Evolutionary conservation across 1,140 invertebrate species (phyloP).

Genomic region (Drosophila guanche): DNA sequence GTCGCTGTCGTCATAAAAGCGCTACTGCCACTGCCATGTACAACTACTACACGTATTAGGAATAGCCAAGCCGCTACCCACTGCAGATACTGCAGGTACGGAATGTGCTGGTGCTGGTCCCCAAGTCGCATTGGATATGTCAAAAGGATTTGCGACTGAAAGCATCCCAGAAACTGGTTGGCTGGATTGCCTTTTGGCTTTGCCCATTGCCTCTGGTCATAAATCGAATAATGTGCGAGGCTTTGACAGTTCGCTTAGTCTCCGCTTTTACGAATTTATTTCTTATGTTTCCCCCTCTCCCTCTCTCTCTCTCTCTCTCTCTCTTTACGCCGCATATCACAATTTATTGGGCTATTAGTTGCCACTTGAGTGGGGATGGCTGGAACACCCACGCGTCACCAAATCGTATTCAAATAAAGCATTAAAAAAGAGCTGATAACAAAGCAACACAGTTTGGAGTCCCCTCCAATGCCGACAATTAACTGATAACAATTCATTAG

Average conservation of each 20-base stretch:
- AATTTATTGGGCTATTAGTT: conserved; percentile 76
- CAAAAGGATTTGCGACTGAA: conserved; percentile 61
- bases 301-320: background rate
- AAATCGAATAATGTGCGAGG: conserved; percentile 62
- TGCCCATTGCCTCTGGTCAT: conserved; percentile 43
- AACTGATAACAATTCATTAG: conserved; percentile 78
- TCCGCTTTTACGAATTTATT: conserved; percentile 9
- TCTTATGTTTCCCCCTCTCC: conserved; percentile 11
- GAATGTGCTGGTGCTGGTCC: background rate
- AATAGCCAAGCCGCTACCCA: conserved; percentile 17
- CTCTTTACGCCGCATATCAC: conserved; percentile 27
- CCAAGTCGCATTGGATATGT: conserved; percentile 48
- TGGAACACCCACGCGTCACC: conserved; percentile 62
- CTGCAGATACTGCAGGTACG: conserved; percentile 1
- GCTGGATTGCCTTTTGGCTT: background rate
- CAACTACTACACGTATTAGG: conserved; percentile 33
- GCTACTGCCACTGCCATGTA: conserved; percentile 31
- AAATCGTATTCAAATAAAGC: conserved; percentile 61
- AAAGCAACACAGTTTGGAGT: conserved; percentile 22
- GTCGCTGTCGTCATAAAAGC: conserved; percentile 55
- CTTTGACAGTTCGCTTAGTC: conserved; percentile 59
- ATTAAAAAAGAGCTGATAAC: conserved; percentile 58
- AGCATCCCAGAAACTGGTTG: conserved; percentile 54
- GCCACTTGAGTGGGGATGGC: conserved; percentile 60
- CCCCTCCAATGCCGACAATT: conserved; percentile 40